Evolutionary conservation across 2,888 invertebrate species (phyloP), one percentile per base, ranked within the genome.

Genomic region (Siphlonurus alternatus): DNA sequence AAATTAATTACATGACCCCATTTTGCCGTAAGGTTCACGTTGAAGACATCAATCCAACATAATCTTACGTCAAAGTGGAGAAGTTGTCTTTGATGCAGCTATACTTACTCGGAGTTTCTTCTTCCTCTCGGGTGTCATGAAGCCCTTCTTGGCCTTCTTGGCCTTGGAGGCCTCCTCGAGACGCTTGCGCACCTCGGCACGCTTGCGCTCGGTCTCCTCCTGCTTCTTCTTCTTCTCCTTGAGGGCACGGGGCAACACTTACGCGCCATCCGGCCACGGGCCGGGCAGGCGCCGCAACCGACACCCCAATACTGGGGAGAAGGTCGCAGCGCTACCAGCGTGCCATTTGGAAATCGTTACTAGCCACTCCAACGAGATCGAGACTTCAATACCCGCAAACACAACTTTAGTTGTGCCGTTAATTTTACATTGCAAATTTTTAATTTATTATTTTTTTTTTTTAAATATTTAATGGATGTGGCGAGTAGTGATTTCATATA

Each of bases 101-200:
- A 23, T 61, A 82, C 89, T 83, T 76, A 96, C 96, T 86, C 97
- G 89, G 76, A 98, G 93, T 80, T 97, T 96, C 92, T 97, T 98
- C 91, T 98, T 98, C 82, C 98, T 94, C 81, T 98, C 97, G 68
- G 97, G 96, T 75, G 98, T 96, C 93, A 96, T 96, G 88, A 98
- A 97, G 86, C 98, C 98, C 83, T 97, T 98, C 89, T 98, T 98
- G 77, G 93, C 94, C 83, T 95, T 96, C 83, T 97, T 97, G 77
- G 93, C 93, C 78, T 93, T 93, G 78, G 95, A 93, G 80, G 95
- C 94, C 79, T 96, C 96, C 81, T 98, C 97, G 84, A 97, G 90
- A 77, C 96, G 93, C 83, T 93, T 93, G 80, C 96, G 89, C 79
- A 97, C 96, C 81, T 97, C 96, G 77, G 96, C 96, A 82, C 96